Evolutionary conservation across 2,888 invertebrate species (phyloP), one percentile per base, ranked within the genome.

Genomic region (Tolmerus cingulatus): DNA sequence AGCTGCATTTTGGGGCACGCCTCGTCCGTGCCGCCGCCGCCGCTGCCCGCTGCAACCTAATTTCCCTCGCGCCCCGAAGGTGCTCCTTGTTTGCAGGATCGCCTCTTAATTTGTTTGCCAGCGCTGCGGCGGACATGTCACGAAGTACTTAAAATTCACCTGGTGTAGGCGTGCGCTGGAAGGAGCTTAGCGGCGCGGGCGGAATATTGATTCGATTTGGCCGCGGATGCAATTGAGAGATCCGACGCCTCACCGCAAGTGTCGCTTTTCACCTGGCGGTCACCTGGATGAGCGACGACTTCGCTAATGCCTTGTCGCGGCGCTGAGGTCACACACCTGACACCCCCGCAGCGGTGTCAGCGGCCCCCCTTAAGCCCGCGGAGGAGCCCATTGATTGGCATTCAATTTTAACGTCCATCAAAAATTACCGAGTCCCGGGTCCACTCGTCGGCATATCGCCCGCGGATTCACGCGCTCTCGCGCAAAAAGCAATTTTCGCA

Each of bases 61-160:
- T 43, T 46, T 30, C 34, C 27, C 40, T 5, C 23, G 19, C 40
- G 8, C 84, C 12, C 8, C n/a, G 3, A 12, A 37, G 74, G 40
- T 40, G 19, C 12, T 40, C 34, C 84, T 23, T 66, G 84, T 84
- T 84, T 27, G 81, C 43, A 84, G 74, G 76, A 4, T 76, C 46
- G 76, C 40, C 86, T 86, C 74, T 76, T 86, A 86, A 86, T 86
- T 86, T 76, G 86, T 86, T 86, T 86, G 74, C 86, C 30, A 34
- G 14, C 76, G 86, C 51, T 46, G 76, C 76, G n/a, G 86, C 40
- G n/a, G 76, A 76, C 46, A 74, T 16, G 51, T 43, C 76, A 74
- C 74, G 76, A 46, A 76, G 74, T 86, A 34, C 74, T 86, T 86
- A 86, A 86, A 86, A 76, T 86, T 86, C 86, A 76, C 74, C 76